A percentile compares a stretch with the other conserved stretches of the same genome.
Conservation (phyloP, 2,797 vertebrate species). For the Pipistrellus kuhlii region DNA sequence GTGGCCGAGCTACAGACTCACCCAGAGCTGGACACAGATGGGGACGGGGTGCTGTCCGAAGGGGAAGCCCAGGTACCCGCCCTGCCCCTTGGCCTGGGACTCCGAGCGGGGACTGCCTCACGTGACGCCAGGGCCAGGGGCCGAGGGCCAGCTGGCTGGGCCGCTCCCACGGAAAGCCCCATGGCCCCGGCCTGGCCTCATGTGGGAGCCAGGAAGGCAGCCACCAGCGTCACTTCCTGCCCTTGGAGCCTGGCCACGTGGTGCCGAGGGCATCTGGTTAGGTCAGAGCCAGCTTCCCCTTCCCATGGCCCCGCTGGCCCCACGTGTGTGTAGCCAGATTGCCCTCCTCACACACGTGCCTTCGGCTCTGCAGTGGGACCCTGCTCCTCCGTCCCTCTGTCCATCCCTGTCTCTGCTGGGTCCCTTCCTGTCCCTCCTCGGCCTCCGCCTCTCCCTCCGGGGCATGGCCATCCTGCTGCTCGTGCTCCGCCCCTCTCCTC, state of each 20-base stretch:
- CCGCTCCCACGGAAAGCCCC: neutral
- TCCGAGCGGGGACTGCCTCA: neutral
- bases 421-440: neutral
- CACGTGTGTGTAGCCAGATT: too few relatives aligned
- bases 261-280: neutral
- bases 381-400: neutral
- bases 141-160: neutral
- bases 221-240: neutral
- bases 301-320: accelerated
- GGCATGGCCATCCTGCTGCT: neutral
- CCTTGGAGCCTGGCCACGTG: neutral
- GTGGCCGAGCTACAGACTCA: slow-evolving; percentile 91
- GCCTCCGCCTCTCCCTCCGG: neutral
- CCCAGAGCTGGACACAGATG: slow-evolving; percentile 91
- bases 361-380: neutral
- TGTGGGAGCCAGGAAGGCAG: neutral
- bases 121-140: neutral
- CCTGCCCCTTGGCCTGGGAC: neutral
- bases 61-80: slow-evolving; percentile 90
- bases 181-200: neutral
- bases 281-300: neutral
- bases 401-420: neutral
- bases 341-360: accelerated
- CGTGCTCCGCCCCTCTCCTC: neutral
- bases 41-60: slow-evolving; percentile 90